A percentile compares a stretch with the other conserved stretches of the same genome.
These are phyloP conservation scores for Discoglossus pictus DNA, from an alignment of 2,797 vertebrate species.

Conservation along the genomic window DNA sequence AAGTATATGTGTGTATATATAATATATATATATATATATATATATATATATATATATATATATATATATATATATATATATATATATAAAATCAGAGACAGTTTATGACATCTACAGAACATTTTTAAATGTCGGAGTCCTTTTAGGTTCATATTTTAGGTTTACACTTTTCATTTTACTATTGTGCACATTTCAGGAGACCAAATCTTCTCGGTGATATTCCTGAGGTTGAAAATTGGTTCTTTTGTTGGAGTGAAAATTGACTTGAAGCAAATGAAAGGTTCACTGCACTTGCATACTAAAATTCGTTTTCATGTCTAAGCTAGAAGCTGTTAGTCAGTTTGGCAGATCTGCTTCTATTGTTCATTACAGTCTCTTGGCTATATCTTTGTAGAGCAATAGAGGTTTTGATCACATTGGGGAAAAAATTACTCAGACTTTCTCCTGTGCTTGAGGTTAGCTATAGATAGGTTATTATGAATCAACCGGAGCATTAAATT, in stretches of 20 bases:
- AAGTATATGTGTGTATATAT: no score
- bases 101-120: no score
- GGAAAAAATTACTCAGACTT: no score
- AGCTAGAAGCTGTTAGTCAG: constrained; percentile 4
- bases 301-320: background rate
- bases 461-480: no score
- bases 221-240: background rate
- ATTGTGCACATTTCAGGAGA: constrained; percentile 6
- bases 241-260: constrained; percentile 17
- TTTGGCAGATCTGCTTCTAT: background rate
- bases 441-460: no score
- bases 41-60: no score
- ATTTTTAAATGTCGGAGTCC: no score
- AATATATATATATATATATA: no score
- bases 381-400: background rate
- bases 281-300: constrained; percentile 7
- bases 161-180: background rate
- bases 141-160: background rate
- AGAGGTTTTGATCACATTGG: no score
- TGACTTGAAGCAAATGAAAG: constrained; percentile 11
- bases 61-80: no score
- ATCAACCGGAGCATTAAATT: no score
- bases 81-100: no score
- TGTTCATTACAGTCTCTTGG: constrained; percentile 1
- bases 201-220: constrained; percentile 3